A percentile compares a stretch with the other conserved stretches of the same genome.
Conservation (phyloP, 2,888 invertebrate genomes). For the Athripsodes cinereus region DNA sequence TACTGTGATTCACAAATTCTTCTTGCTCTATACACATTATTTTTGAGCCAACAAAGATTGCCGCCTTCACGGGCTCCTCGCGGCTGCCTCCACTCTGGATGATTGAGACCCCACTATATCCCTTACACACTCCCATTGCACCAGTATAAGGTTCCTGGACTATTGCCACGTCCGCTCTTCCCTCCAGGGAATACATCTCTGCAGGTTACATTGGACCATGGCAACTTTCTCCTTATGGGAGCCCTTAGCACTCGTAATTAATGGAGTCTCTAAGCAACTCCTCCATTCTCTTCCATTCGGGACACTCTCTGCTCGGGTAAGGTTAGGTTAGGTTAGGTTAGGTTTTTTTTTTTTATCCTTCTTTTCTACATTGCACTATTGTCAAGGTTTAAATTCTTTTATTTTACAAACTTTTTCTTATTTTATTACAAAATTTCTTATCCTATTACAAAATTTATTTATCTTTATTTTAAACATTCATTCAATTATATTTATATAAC, state of each 20-base stretch:
- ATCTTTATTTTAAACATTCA: too few relatives aligned
- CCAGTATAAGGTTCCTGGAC: neutral
- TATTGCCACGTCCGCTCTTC: neutral
- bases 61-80: neutral
- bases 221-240: neutral
- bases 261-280: neutral
- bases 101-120: neutral
- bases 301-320: neutral
- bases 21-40: neutral
- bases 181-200: neutral
- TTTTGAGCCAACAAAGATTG: neutral
- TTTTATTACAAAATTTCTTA: too few relatives aligned
- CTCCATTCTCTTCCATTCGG: neutral
- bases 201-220: neutral
- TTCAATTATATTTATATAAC: too few relatives aligned
- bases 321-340: neutral
- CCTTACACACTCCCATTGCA: neutral
- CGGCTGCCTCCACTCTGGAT: neutral
- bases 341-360: too few relatives aligned
- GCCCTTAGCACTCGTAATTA: neutral
- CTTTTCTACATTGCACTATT: too few relatives aligned
- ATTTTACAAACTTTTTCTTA: too few relatives aligned
- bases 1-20: neutral
- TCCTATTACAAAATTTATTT: too few relatives aligned
- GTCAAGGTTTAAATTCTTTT: too few relatives aligned